Evolutionary conservation across 2,888 invertebrate genomes (phyloP), one percentile per base, ranked within the genome.

Genomic region (Aelia acuminata): DNA sequence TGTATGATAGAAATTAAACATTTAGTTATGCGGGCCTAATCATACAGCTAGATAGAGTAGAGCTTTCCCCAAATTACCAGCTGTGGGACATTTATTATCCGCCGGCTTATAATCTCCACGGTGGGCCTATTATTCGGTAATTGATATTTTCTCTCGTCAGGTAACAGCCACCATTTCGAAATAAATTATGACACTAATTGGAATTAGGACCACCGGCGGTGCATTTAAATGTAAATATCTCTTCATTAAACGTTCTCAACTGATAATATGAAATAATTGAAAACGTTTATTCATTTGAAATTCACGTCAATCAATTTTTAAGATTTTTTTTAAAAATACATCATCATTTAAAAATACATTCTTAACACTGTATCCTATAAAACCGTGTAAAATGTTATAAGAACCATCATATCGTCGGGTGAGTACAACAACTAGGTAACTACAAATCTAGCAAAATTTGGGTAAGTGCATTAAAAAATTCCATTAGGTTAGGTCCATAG

Each of bases 141-240:
- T 80, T 80, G 80, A 80, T 80, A 80, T 80, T 80, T 80, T 80
- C 80, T 43, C 80, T 47, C 80, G 80, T 47, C n/a, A n/a, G 43
- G 43, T 43, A 80, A 47, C 43, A n/a, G 22, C n/a, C 3, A 43
- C 80, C 22, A 47, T 80, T 43, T 43, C n/a, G 4, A 80, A 80
- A 80, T 80, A 80, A 80, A 39, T 39, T 80, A n/a, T 43, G 43
- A 47, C 43, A 22, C 80, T 43, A 43, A 80, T 80, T 43, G 18
- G n/a, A 43, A 22, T 15, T n/a, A n/a, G 80, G 80, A 80, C 80
- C 80, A 80, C 80, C 80, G 43, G 80, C 63, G 63, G 35, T 70
- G 63, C 13, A 70, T 70, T 70, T 70, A 35, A 31, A 70, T 70
- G 63, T 70, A 70, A 70, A 70, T 70, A 70, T 35, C 63, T 70